Percentiles rank a stretch among this genome's conserved stretches.
Evolutionary conservation across 64 coral and sea anemone species (phyloP).

Genomic region (Montipora sp.): DNA sequence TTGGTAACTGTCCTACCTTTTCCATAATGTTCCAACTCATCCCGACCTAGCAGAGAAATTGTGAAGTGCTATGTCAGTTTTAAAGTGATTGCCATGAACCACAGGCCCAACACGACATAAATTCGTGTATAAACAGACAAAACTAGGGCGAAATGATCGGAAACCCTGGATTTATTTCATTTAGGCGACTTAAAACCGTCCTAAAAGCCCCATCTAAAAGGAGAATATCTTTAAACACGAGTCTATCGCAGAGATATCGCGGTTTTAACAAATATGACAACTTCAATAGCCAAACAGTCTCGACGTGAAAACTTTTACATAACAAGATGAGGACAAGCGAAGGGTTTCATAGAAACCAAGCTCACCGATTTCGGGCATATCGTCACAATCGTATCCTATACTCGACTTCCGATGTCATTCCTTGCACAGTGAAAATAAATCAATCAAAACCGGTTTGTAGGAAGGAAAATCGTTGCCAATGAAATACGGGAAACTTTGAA

Average conservation of each 20-base stretch:
- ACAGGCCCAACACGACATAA: neutral
- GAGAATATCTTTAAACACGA: neutral
- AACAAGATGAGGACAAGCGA: neutral
- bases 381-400: conserved; percentile 16
- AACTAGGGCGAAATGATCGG: neutral
- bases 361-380: conserved; percentile 64
- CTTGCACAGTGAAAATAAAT: conserved; percentile 30
- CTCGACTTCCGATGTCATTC: conserved; percentile 39
- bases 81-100: neutral
- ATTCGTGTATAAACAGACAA: neutral
- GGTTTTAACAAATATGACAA: conserved; percentile 29
- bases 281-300: neutral
- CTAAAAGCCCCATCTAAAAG: no score
- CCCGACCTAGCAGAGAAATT: conserved; percentile 25
- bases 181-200: no score
- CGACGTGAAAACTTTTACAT: neutral
- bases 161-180: neutral
- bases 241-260: conserved; percentile 6
- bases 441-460: conserved; percentile 8
- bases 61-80: conserved; percentile 1
- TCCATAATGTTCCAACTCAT: conserved; percentile 26
- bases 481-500: neutral
- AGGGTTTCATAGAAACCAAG: neutral
- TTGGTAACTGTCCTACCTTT: conserved; percentile 34
- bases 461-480: conserved; percentile 38